Evolutionary conservation across 2,113 vertebrate species (phyloP), one percentile per base, ranked within the genome.

Genomic region (Halcyon senegalensis): DNA sequence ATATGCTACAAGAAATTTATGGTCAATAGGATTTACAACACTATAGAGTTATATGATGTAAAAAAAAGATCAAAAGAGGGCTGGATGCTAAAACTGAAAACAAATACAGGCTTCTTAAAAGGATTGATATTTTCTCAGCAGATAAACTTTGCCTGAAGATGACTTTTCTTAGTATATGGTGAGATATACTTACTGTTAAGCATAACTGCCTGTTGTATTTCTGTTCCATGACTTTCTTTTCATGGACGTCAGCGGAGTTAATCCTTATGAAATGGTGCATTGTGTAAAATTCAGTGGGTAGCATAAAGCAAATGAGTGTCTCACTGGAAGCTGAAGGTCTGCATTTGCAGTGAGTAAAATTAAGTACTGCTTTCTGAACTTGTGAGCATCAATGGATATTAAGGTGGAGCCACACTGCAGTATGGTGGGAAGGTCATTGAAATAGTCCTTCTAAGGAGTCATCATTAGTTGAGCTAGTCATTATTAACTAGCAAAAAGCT

Each of bases 301-400:
- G 19, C 18, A 30, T 28, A 20, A 55, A n/a, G 21, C 2, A 41
- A 30, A 19, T 5, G 2, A 18, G 1, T 35, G 5, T 53, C 17
- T 72, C 14, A 12, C 31, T 69, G 67, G 39, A 41, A 72, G 43
- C 13, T 75, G 25, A 24, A 44, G n/a, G 10, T 63, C 30, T 79
- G 41, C 24, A 18, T 13, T 18, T 31, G 33, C 60, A 39, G 6
- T 5, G 20, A 8, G 13, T 41, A 33, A 66, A 83, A 75, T 30
- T 30, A 60, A 30, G 15, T 21, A 5, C 9, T 25, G 10, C 28
- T 66, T 74, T 91, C 56, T 50, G 46, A 55, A 28, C 31, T 30
- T 53, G 16, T 46, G 63, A 16, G 10, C 0, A 0, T 46, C 4
- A 1, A 1, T 46, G 23, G 51, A 5, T 13, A 4, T 33, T 64